A percentile compares a stretch with the other conserved stretches of the same genome.
These are phyloP conservation scores for Venustaconcha ellipsiformis DNA, from an alignment of 1,140 invertebrate species.

Conservation along the genomic window DNA sequence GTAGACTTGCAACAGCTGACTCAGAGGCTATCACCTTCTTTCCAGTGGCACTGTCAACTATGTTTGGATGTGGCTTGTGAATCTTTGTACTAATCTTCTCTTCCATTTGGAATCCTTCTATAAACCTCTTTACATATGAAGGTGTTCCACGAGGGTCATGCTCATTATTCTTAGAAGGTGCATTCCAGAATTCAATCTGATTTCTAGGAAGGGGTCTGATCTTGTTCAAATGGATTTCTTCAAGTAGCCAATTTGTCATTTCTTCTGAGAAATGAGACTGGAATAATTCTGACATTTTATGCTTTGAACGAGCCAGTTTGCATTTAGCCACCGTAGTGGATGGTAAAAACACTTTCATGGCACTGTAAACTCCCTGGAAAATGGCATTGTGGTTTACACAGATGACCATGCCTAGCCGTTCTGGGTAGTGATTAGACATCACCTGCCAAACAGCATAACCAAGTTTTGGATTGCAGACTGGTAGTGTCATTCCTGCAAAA, in stretches of 20 bases:
- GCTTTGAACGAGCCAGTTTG: slow-evolving; percentile 49
- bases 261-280: slow-evolving; percentile 55
- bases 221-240: slow-evolving; percentile 64
- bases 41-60: slow-evolving; percentile 38
- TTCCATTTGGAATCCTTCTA: slow-evolving; percentile 36
- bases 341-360: slow-evolving; percentile 62
- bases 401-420: slow-evolving; percentile 62
- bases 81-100: slow-evolving; percentile 10
- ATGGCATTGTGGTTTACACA: slow-evolving; percentile 63
- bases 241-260: slow-evolving; percentile 56
- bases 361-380: slow-evolving; percentile 66
- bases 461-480: slow-evolving; percentile 63
- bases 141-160: slow-evolving; percentile 64
- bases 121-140: slow-evolving; percentile 54
- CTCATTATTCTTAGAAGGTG: slow-evolving; percentile 11
- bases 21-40: too few relatives aligned
- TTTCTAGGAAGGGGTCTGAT: slow-evolving; percentile 44
- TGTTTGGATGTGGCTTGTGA: slow-evolving; percentile 63
- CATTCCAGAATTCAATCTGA: slow-evolving; percentile 62
- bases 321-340: slow-evolving; percentile 58
- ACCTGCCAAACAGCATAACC: slow-evolving; percentile 60
- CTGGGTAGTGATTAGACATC: slow-evolving; percentile 63
- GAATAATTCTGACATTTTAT: slow-evolving; percentile 56
- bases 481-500: slow-evolving; percentile 63
- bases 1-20: too few relatives aligned